These are phyloP conservation scores for Sclerodermus sp. DNA, from an alignment of 2,888 invertebrate species.

Conservation along the genomic window DNA sequence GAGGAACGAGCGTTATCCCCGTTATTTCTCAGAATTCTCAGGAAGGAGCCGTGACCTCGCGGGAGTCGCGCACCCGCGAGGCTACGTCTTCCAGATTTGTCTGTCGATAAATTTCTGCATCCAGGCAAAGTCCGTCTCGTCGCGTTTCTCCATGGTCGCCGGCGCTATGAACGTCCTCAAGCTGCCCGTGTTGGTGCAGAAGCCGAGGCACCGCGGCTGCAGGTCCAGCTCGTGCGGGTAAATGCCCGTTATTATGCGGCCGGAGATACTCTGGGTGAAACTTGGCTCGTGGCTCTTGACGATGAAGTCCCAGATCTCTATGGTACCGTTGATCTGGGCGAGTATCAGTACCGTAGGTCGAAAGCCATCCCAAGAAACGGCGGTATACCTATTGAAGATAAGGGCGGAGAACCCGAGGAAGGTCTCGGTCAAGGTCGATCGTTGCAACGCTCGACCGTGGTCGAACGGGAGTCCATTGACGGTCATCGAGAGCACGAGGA, in stretches of 20 bases:
- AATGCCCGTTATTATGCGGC: slow-evolving; percentile 64
- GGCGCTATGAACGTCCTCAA: slow-evolving; percentile 68
- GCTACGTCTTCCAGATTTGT: slow-evolving; percentile 17
- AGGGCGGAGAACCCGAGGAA: no score
- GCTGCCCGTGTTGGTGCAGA: slow-evolving; percentile 71
- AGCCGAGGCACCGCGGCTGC: slow-evolving; percentile 66
- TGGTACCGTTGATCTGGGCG: slow-evolving; percentile 71
- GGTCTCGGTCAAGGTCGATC: no score
- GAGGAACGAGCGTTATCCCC: no score
- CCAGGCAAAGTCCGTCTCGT: slow-evolving; percentile 55
- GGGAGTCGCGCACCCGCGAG: no score
- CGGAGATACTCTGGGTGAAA: slow-evolving; percentile 67
- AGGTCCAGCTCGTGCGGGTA: slow-evolving; percentile 64
- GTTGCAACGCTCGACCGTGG: no score
- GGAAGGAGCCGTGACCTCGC: no score
- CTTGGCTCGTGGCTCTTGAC: slow-evolving; percentile 70
- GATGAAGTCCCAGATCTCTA: slow-evolving; percentile 82
- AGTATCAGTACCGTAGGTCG: slow-evolving; percentile 74
- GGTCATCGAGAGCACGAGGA: no score
- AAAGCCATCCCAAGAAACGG: slow-evolving; percentile 75
- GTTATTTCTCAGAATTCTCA: no score
- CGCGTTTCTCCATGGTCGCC: slow-evolving; percentile 59
- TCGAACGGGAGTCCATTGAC: no score
- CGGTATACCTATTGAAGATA: slow-evolving; percentile 67
- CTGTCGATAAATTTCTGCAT: slow-evolving; percentile 41